These are phyloP conservation scores for Macrobrachium nipponense DNA, from an alignment of 1,140 invertebrate species.

Conservation along the genomic window DNA sequence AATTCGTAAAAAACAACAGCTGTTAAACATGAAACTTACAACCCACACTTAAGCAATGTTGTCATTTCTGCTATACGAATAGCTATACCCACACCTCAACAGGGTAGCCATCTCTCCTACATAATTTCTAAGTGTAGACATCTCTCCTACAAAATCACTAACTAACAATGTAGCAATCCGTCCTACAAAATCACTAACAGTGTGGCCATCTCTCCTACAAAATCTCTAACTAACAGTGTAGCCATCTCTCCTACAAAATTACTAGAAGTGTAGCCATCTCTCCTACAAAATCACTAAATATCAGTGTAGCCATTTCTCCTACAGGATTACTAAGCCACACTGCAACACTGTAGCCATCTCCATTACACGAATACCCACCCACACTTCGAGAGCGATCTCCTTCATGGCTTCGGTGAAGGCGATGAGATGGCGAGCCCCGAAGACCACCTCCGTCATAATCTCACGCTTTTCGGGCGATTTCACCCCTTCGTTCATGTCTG, in stretches of 20 bases:
- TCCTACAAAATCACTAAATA: no score
- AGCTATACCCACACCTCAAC: background rate
- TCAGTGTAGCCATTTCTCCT: background rate
- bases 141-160: background rate
- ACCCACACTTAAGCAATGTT: no score
- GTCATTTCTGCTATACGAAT: no score
- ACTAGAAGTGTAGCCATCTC: no score
- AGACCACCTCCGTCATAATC: slow-evolving; percentile 35
- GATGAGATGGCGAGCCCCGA: slow-evolving; percentile 23
- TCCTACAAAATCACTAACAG: background rate
- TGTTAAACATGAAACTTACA: no score
- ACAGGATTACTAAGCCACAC: background rate
- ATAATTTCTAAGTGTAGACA: background rate
- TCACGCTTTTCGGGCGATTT: slow-evolving; percentile 1
- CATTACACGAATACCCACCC: slow-evolving; percentile 8
- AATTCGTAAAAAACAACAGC: no score
- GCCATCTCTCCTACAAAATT: background rate
- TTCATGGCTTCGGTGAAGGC: slow-evolving; percentile 1
- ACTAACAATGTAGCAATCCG: background rate
- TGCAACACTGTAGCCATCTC: background rate
- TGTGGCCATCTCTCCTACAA: background rate
- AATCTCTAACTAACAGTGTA: slow-evolving; percentile 19
- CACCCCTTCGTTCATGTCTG: slow-evolving; percentile 44
- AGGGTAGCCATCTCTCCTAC: no score
- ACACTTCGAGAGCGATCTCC: background rate